Percentiles rank a stretch among this genome's conserved stretches.
These are phyloP conservation scores for Megalops atlanticus DNA, from an alignment of 2,113 vertebrate genomes.

Conservation along the genomic window DNA sequence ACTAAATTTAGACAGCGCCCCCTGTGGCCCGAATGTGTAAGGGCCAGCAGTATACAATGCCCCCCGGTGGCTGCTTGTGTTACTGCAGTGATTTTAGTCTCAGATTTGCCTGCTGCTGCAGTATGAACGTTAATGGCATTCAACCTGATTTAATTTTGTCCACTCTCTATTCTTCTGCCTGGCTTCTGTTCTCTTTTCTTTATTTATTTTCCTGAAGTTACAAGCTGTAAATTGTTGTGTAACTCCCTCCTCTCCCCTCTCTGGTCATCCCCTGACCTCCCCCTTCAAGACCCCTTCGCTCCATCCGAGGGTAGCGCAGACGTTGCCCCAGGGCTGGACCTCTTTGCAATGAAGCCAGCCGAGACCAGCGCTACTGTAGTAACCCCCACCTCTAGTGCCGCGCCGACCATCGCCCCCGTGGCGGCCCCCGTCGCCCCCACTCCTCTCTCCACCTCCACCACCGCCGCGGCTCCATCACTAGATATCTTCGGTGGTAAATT, in stretches of 20 bases:
- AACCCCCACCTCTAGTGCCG: constrained; percentile 81
- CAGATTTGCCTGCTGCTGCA: constrained; percentile 34
- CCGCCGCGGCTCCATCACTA: constrained; percentile 82
- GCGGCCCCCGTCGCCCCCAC: constrained; percentile 70
- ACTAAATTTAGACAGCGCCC: not conserved
- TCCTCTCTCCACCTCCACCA: constrained; percentile 61
- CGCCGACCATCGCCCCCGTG: constrained; percentile 81
- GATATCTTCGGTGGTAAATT: constrained; percentile 99
- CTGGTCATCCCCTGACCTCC: constrained; percentile 72
- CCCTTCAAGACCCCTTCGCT: constrained; percentile 94
- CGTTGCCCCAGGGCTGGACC: constrained; percentile 93
- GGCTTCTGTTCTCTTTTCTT: not conserved
- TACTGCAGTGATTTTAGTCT: constrained; percentile 31
- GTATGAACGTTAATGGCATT: constrained; percentile 31
- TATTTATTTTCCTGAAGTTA: constrained; percentile 14
- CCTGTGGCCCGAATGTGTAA: not conserved
- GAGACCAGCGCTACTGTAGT: constrained; percentile 82
- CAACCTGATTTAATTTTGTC: not conserved
- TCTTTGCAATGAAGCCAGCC: constrained; percentile 96
- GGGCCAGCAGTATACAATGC: not conserved
- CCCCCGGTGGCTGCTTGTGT: not conserved
- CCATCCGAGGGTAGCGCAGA: constrained; percentile 93
- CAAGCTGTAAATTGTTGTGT: constrained; percentile 39
- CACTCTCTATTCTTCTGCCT: not conserved
- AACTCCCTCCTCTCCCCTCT: constrained; percentile 65